Conservation (phyloP, 30 jellyfish, hydroid and myxozoan genomes). For the Cassiopea andromeda region DNA sequence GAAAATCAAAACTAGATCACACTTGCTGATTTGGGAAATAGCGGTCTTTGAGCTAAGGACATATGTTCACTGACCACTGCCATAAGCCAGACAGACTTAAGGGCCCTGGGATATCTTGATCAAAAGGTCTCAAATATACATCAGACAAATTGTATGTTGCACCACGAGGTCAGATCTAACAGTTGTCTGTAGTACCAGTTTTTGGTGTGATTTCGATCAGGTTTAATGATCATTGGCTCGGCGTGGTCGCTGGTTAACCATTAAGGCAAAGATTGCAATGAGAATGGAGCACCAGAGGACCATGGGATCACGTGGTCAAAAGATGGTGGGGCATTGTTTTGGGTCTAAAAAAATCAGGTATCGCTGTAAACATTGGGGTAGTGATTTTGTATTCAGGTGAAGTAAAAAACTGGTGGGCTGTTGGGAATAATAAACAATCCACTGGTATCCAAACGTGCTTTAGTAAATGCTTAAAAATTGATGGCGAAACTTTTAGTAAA, state of each 20-base stretch:
- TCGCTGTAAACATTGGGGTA: conserved; percentile 20
- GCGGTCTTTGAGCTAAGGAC: conserved; percentile 50
- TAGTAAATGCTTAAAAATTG: not conserved
- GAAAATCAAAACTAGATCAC: not conserved
- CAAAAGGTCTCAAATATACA: conserved; percentile 22
- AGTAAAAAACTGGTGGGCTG: conserved; percentile 27
- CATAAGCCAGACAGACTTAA: not conserved
- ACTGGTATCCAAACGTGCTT: conserved; percentile 10
- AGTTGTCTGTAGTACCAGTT: conserved; percentile 43
- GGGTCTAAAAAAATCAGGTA: conserved; percentile 1
- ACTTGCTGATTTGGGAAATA: conserved; percentile 11
- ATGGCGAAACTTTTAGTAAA: not conserved
- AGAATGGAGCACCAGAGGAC: conserved; percentile 62
- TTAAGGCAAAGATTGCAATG: conserved; percentile 33
- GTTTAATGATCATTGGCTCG: conserved; percentile 67
- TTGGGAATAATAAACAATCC: not conserved
- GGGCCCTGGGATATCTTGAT: conserved; percentile 12
- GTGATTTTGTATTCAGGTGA: conserved; percentile 6
- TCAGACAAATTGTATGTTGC: not conserved
- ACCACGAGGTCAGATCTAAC: conserved; percentile 50
- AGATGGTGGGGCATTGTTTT: conserved; percentile 68
- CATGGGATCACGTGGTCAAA: conserved; percentile 71
- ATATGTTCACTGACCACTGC: conserved; percentile 21
- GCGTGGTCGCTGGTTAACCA: conserved; percentile 78
- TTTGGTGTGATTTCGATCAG: conserved; percentile 49